Base-by-base conservation (phyloP, 2,888 invertebrate species). In the Chrysotoxum bicinctum region DNA sequence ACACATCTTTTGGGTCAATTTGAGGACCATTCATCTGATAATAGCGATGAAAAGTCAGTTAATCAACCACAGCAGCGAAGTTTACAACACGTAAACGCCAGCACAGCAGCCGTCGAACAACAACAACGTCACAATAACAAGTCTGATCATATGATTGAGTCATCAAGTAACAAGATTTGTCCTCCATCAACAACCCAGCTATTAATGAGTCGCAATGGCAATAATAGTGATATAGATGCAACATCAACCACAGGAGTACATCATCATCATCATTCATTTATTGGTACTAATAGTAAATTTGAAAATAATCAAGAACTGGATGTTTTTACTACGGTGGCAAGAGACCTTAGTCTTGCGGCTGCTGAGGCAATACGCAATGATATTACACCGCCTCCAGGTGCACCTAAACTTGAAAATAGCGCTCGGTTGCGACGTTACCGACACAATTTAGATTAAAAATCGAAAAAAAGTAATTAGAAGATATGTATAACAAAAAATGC, bases 1-100 rank as follows among this genome's bases (percentile, higher is more conserved):
- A 92, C 93, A 30, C 92, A 93, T 88, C 90, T 92, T 87, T 89
- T 93, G 88, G 90, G 89, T 30, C 88, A 89, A 56, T 90, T 90
- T 58, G 91, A 91, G 52, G 90, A 91, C 77, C 89, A 90, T 37
- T 89, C 89, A 32, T 89, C 89, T 0, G 90, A 91, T 54, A 89
- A 89, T 45, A 90, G 89, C 74, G 90, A 90, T 16, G 90, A 90
- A n/a, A 87, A 89, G 40, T 87, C 78, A 43, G 84, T 75, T 77
- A 87, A 43, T 74, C 83, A 80, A 37, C 58, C 35, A 32, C 56
- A 56, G 21, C 58, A 58, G 26, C 21, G 78, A 8, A 43, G 50
- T 7, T 21, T 21, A 21, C 80, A 70, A 10, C 56, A 72, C 35
- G 26, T 14, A 12, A 35, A 21, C 2, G 21, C 9, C 9, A 21